Evolutionary conservation across 2,797 vertebrate genomes (phyloP).

Genomic region (Yasuhikotakia modesta): DNA sequence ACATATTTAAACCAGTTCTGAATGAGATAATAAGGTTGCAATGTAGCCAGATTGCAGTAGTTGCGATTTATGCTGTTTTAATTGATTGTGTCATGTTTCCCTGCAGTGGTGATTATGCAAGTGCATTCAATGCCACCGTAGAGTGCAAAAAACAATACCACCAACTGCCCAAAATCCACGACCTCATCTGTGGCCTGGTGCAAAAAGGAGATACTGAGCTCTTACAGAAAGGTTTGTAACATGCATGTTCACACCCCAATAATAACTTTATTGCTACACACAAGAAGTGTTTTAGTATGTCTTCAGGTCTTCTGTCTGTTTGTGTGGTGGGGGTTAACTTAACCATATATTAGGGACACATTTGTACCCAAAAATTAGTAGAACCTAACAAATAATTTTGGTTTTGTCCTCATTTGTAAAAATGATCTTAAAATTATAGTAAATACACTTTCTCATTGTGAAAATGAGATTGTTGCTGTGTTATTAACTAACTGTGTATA

Average conservation of each 20-base stretch:
- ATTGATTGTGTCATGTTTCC: constrained; percentile 47
- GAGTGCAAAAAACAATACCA: constrained; percentile 81
- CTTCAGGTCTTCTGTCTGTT: background rate
- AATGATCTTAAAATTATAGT: no score
- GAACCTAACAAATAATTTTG: no score
- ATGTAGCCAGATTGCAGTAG: background rate
- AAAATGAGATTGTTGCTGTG: no score
- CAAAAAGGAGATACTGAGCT: constrained; percentile 86
- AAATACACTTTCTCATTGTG: no score
- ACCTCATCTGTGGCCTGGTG: constrained; percentile 83
- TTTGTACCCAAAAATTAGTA: no score
- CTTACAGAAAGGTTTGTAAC: constrained; percentile 86
- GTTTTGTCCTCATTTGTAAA: no score
- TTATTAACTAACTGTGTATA: no score
- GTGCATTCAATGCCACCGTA: constrained; percentile 79
- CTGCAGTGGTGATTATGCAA: constrained; percentile 78
- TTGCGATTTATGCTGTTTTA: background rate
- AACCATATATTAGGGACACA: no score
- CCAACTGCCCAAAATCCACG: constrained; percentile 80
- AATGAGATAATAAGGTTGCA: background rate
- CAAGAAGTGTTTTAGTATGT: no score
- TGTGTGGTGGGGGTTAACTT: background rate
- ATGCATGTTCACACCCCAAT: background rate
- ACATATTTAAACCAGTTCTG: background rate
- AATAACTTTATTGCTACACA: constrained; percentile 9